A percentile compares a stretch with the other conserved stretches of the same genome.
Conservation (phyloP, 1,140 invertebrate species). For the Drosophila kikkawai region DNA sequence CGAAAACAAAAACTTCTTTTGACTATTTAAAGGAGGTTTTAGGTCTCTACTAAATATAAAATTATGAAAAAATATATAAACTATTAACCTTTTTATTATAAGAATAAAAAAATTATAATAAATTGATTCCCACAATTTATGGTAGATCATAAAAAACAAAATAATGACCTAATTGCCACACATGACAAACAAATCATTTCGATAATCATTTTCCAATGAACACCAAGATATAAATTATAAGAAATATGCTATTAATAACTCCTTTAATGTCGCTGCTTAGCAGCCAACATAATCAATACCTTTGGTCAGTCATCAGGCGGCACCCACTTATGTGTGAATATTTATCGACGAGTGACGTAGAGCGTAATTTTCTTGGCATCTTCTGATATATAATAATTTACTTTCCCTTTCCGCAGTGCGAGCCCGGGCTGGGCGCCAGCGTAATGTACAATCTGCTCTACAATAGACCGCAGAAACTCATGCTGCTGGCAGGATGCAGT, state of each 20-base stretch:
- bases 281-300: constrained; percentile 27
- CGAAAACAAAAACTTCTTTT: not conserved
- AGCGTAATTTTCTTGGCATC: constrained; percentile 34
- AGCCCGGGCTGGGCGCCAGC: constrained; percentile 98
- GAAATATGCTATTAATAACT: constrained; percentile 35
- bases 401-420: constrained; percentile 90
- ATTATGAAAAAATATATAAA: too few species aligned
- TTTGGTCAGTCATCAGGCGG: constrained; percentile 11
- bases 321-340: constrained; percentile 19
- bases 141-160: too few species aligned
- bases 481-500: constrained; percentile 98
- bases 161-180: not conserved
- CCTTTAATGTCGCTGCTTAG: constrained; percentile 9
- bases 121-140: not conserved
- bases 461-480: constrained; percentile 97
- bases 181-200: constrained; percentile 12
- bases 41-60: not conserved
- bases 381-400: constrained; percentile 40
- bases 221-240: constrained; percentile 22
- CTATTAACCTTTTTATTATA: too few species aligned
- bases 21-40: not conserved
- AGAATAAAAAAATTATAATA: not conserved
- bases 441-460: constrained; percentile 99
- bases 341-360: constrained; percentile 24
- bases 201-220: constrained; percentile 27